Conservation (phyloP, 2,113 vertebrate species). For the Butastur rufipennis region DNA sequence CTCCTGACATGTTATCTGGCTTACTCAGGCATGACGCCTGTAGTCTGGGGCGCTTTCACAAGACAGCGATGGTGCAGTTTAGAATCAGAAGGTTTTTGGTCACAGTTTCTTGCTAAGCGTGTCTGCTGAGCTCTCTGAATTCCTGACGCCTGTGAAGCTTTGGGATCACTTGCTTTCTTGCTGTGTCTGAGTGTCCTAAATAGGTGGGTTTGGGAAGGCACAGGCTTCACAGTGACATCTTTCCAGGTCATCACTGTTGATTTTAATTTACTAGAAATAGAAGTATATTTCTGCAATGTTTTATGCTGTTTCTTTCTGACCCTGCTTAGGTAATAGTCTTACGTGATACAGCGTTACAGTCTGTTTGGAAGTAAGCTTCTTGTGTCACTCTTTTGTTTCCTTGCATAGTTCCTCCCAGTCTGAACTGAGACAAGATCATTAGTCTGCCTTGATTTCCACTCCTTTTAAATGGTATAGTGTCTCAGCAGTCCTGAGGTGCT, state of each 20-base stretch:
- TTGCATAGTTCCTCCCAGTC: not conserved
- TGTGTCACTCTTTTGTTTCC: accelerated
- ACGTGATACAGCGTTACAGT: not conserved
- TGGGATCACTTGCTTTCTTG: not conserved
- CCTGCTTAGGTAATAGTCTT: not conserved
- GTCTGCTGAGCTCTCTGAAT: not conserved
- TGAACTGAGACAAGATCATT: not conserved
- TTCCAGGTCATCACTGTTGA: not conserved
- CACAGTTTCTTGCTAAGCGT: not conserved
- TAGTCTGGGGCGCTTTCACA: not conserved
- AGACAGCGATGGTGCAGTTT: not conserved
- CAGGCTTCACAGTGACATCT: not conserved
- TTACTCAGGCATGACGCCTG: not conserved
- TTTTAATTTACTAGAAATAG: not conserved
- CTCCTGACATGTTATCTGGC: not conserved
- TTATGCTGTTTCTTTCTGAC: not conserved
- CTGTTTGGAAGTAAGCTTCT: not conserved
- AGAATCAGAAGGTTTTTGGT: not conserved
- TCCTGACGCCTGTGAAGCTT: not conserved
- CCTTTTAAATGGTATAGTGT: not conserved
- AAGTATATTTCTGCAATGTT: not conserved
- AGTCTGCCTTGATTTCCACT: not conserved
- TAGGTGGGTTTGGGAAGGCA: not conserved
- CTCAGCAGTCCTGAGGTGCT: not conserved
- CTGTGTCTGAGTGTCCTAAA: not conserved